These are phyloP conservation scores for Microctonus hyperodae DNA, from an alignment of 2,888 invertebrate species.

Conservation along the genomic window DNA sequence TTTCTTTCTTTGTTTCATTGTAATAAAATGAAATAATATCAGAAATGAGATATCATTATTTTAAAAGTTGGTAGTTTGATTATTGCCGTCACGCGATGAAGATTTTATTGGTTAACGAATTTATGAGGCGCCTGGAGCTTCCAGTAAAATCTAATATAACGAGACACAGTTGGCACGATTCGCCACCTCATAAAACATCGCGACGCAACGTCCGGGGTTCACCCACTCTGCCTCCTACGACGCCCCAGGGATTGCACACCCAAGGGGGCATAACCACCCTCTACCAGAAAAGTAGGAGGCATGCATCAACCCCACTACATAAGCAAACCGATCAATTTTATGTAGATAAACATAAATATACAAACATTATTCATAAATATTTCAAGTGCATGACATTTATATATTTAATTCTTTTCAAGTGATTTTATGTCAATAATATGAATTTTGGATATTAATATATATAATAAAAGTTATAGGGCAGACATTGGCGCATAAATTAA, in stretches of 20 bases:
- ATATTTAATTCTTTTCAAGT: no score
- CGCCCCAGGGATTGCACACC: conserved; percentile 47
- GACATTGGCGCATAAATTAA: neutral
- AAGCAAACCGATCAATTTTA: neutral
- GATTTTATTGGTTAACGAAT: conserved; percentile 61
- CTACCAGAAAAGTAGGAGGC: conserved; percentile 19
- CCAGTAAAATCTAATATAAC: conserved; percentile 60
- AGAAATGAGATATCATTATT: conserved; percentile 12
- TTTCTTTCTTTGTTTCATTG: neutral
- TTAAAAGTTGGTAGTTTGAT: conserved; percentile 37
- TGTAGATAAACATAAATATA: neutral
- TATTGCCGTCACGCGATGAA: conserved; percentile 50
- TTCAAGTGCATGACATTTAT: neutral
- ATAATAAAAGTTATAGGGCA: neutral
- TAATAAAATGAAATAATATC: neutral
- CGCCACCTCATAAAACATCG: conserved; percentile 60
- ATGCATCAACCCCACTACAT: conserved; percentile 23
- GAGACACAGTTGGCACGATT: conserved; percentile 60
- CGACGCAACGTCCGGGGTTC: conserved; percentile 37
- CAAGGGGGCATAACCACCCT: conserved; percentile 26
- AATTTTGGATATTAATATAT: neutral
- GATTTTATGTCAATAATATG: neutral
- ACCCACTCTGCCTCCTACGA: conserved; percentile 38
- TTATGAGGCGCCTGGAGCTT: conserved; percentile 56
- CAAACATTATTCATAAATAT: neutral